phyloP scores from a whole-genome alignment of 2,888 invertebrate species.

The Mesorhabditis sp. region DNA sequence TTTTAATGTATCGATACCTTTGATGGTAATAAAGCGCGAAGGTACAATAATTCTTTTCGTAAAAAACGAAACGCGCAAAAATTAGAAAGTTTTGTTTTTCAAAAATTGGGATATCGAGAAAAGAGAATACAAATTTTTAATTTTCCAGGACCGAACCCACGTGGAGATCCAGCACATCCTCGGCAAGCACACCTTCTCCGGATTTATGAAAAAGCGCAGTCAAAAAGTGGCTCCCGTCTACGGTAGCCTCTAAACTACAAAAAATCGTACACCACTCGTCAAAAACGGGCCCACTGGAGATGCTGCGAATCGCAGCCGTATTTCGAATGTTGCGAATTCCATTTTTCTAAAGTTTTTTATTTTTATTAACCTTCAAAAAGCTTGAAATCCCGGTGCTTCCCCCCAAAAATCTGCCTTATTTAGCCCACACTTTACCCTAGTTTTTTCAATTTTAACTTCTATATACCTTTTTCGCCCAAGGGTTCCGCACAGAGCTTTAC shows the following conservation, averaged over 20 bases:
- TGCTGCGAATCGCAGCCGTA: not conserved
- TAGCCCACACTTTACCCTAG: no score
- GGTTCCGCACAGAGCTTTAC: not conserved
- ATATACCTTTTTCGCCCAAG: not conserved
- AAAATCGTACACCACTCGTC: not conserved
- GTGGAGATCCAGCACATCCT: slow-evolving; percentile 4
- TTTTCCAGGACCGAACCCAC: slow-evolving; percentile 1
- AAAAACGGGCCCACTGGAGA: not conserved
- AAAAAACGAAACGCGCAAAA: no score
- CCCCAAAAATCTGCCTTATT: not conserved
- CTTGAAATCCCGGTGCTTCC: not conserved
- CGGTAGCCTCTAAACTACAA: not conserved
- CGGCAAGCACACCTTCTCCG: not conserved
- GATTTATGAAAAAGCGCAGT: not conserved
- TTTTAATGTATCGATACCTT: no score
- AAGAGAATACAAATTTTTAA: no score
- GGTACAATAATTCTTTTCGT: no score
- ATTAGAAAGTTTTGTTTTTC: no score
- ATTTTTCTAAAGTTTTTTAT: not conserved
- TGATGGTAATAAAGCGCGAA: no score
- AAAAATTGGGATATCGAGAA: no score
- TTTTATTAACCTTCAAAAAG: not conserved
- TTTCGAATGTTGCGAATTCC: not conserved
- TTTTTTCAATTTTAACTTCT: no score
- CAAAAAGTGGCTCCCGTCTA: not conserved